Evolutionary conservation across 2,113 vertebrate species (phyloP), one percentile per base, ranked within the genome.

Genomic region (Opisthocomus hoazin): DNA sequence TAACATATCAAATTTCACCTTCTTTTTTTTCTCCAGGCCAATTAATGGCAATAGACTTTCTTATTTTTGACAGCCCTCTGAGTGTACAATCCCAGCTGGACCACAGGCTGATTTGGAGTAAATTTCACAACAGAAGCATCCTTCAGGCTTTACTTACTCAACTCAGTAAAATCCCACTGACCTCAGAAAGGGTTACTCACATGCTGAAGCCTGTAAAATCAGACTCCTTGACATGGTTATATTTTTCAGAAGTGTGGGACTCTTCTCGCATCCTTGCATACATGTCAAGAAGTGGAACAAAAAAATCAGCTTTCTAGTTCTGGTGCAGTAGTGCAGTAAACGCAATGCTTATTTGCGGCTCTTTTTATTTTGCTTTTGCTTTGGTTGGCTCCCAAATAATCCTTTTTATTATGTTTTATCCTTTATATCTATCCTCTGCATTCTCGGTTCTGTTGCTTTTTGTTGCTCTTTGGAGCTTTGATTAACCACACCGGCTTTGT

Each of bases 391-490:
- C 30, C 60, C n/a, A 92, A 93, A 83, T 81, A 96, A 96, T 94
- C 88, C 60, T 95, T 96, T 96, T 93, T 92, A 96, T 96, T 86
- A 86, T 90, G 90, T 81, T 95, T 90, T 89, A 75, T 87, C 79
- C 90, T 90, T 86, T 96, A 69, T 93, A 93, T 74, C 32, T 92
- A 26, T 90, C 88, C 68, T 83, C 26, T 56, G 90, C 65, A 60
- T 83, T 90, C 82, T 90, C 15, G 0, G 39, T 90, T 90, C 83
- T 63, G n/a, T 84, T 92, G 79, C 82, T 51, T 95, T 96, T 90
- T 93, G 85, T 93, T 89, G 92, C 96, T 96, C 82, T 93, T 95
- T 81, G 88, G 94, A 96, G 85, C 88, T 96, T 90, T 96, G 91
- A 96, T 97, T 97, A 97, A 95, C 95, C 87, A 87, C 90, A 73